A percentile compares a stretch with the other conserved stretches of the same genome.
Conservation (phyloP, 1,140 invertebrate species). For the Zaprionus ghesquierei region DNA sequence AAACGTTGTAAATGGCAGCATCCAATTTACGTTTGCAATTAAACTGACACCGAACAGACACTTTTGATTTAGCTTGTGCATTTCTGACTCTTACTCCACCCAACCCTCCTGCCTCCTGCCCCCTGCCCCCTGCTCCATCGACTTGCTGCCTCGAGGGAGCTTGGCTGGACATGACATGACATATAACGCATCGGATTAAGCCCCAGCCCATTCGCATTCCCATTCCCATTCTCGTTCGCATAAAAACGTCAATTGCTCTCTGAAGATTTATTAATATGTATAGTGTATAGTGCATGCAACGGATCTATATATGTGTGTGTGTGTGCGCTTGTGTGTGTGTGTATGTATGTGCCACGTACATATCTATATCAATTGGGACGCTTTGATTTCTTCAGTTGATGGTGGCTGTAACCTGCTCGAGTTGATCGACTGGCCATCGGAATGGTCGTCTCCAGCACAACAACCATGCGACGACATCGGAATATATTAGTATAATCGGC, state of each 20-base stretch:
- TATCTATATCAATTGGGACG: background rate
- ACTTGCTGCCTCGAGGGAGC: background rate
- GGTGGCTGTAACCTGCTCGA: background rate
- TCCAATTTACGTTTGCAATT: slow-evolving; percentile 81
- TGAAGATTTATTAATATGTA: slow-evolving; percentile 34
- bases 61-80: slow-evolving; percentile 71
- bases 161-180: slow-evolving; percentile 31
- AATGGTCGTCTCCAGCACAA: slow-evolving; percentile 18
- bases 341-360: background rate
- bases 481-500: slow-evolving; percentile 58
- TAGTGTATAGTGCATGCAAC: background rate
- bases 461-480: slow-evolving; percentile 50
- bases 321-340: background rate
- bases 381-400: slow-evolving; percentile 5
- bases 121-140: background rate
- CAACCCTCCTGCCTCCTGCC: background rate
- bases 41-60: slow-evolving; percentile 80
- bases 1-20: slow-evolving; percentile 78
- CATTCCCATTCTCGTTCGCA: background rate
- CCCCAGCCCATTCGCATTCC: background rate
- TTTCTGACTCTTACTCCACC: slow-evolving; percentile 19
- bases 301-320: background rate
- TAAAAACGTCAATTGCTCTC: slow-evolving; percentile 21
- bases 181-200: slow-evolving; percentile 31
- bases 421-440: background rate